Evolutionary conservation across 2,888 invertebrate genomes (phyloP).

Genomic region (Ptychoptera albimana): DNA sequence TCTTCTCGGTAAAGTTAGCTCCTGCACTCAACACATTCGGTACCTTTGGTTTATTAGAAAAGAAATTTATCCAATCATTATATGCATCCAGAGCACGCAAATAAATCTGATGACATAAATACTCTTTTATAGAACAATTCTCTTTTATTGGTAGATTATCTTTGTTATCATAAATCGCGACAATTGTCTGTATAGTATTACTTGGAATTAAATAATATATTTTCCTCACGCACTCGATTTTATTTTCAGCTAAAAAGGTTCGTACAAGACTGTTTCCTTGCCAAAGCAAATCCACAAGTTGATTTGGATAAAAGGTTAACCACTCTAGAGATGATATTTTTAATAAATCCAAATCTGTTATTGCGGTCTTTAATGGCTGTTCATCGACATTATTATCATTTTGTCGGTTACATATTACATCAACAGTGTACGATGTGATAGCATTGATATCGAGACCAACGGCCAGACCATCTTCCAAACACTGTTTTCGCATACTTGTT

Average conservation of each 20-base stretch:
- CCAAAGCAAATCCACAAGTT: slow-evolving; percentile 65
- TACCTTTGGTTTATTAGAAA: slow-evolving; percentile 59
- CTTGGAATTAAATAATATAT: slow-evolving; percentile 57
- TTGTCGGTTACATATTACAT: slow-evolving; percentile 44
- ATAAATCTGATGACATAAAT: slow-evolving; percentile 75
- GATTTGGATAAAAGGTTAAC: slow-evolving; percentile 63
- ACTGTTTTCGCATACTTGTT: slow-evolving; percentile 37
- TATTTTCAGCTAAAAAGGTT: slow-evolving; percentile 64
- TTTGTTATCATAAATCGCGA: slow-evolving; percentile 31
- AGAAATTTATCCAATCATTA: slow-evolving; percentile 76
- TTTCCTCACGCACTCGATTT: slow-evolving; percentile 64
- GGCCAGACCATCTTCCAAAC: slow-evolving; percentile 52
- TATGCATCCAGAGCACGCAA: slow-evolving; percentile 77
- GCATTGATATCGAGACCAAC: slow-evolving; percentile 69
- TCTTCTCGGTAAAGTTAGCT: slow-evolving; percentile 70
- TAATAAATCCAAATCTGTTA: slow-evolving; percentile 50
- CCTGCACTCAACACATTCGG: slow-evolving; percentile 40
- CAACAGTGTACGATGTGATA: slow-evolving; percentile 73
- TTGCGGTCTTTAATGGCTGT: slow-evolving; percentile 28
- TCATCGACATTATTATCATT: slow-evolving; percentile 19
- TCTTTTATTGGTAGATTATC: slow-evolving; percentile 34
- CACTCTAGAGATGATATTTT: slow-evolving; percentile 74
- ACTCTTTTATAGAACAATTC: slow-evolving; percentile 50
- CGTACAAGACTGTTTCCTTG: slow-evolving; percentile 82
- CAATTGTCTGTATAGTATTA: slow-evolving; percentile 41